Base-by-base conservation (phyloP, 2,797 vertebrate species). In the Gymnopithys bicolor region DNA sequence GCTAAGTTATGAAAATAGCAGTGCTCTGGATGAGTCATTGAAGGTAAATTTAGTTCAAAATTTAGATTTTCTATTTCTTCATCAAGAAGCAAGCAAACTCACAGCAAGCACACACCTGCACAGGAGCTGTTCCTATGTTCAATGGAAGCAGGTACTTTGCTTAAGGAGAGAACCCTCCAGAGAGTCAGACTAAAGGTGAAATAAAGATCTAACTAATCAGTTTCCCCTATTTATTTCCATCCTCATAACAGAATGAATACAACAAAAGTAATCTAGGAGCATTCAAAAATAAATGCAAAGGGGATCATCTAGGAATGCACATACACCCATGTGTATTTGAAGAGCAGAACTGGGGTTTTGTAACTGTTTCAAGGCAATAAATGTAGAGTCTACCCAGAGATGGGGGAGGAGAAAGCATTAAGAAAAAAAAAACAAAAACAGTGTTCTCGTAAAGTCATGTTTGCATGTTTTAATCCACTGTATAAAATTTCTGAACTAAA, bases 31-130 rank as follows among this genome's bases (percentile, higher is more conserved):
- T 86, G 77, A 84, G 87, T 87, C 68, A 87, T 4, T 58, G 66
- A 63, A 93, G 85, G 83, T 82, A 94, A 86, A 90, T 81, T 62
- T 66, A 85, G 69, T 78, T 92, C 25, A 9, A 83, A 95, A 80
- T 79, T 39, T 28, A 80, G 53, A 46, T 63, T 39, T 83, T 73
- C 19, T 75, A 56, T 60, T 79, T 73, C 33, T 92, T 83, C 56
- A 77, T 6, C 35, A 12, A 64, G 87, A 90, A 33, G 33, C 41
- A 79, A 71, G 39, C 48, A 84, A 68, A 45, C 13, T 73, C 22
- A 53, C 60, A 89, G 78, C 62, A 58, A 86, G 67, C 62, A 62
- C 35, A 17, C n/a, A 75, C 19, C 24, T 83, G 82, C 56, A 52
- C 66, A 83, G 78, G 30, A 51, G n/a, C 75, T 28, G 39, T 30